These are phyloP conservation scores for Chesias legatella DNA, from an alignment of 2,888 invertebrate species.

Conservation along the genomic window DNA sequence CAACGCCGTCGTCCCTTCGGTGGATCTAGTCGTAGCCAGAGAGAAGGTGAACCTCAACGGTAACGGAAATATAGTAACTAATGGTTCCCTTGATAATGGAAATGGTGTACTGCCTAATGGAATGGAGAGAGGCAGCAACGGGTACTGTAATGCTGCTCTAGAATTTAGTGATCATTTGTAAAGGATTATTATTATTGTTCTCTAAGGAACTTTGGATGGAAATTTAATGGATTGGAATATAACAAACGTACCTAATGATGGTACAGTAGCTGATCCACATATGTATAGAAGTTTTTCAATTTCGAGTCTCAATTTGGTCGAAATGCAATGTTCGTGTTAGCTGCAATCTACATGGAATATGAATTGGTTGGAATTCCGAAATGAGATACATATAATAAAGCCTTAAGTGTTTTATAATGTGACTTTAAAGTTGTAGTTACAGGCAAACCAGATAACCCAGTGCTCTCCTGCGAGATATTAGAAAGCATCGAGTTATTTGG, in stretches of 20 bases:
- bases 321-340: too few species aligned
- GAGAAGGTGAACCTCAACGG: constrained; percentile 51
- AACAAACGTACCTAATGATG: constrained; percentile 1
- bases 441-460: too few species aligned
- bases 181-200: constrained; percentile 11
- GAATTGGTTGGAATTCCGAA: too few species aligned
- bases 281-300: too few species aligned
- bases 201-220: background rate
- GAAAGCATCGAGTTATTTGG: too few species aligned
- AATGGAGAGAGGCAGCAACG: constrained; percentile 46
- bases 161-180: constrained; percentile 73
- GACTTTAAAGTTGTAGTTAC: too few species aligned
- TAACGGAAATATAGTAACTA: constrained; percentile 21
- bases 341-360: too few species aligned
- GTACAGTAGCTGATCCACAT: too few species aligned
- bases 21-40: constrained; percentile 52
- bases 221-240: background rate
- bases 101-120: constrained; percentile 34
- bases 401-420: too few species aligned
- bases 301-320: too few species aligned
- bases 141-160: constrained; percentile 68
- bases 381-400: too few species aligned
- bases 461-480: too few species aligned
- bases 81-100: constrained; percentile 13
- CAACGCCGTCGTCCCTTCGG: constrained; percentile 60